Evolutionary conservation across 2,113 vertebrate species (phyloP), one percentile per base, ranked within the genome.

Genomic region (Periophthalmus modestus): DNA sequence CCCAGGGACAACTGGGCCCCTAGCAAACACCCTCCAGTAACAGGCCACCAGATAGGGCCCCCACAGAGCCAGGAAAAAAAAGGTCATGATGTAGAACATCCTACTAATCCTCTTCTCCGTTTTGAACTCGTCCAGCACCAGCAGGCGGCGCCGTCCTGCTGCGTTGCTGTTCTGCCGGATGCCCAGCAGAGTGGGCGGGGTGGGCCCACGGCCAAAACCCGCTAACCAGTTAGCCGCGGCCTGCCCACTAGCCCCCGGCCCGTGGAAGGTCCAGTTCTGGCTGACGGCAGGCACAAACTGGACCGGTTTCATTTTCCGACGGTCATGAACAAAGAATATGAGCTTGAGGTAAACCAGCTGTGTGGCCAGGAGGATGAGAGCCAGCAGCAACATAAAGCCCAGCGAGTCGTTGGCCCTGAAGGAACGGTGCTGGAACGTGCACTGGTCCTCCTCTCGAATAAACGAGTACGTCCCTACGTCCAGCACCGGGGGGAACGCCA

Each of bases 321-420:
- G 96, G 86, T 98, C 97, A 5, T 99, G 96, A 85, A 99, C 98
- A 72, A 99, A 99, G 93, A 99, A 98, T 88, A 99, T 99, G 94
- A 99, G 97, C 96, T 99, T 99, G 97, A 99, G 97, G 98, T 99
- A 99, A 95, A 99, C 98, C 93, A 99, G 96, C 96, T 99, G 98
- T 86, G 98, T 99, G 93, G 98, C 98, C 90, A 99, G 93, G 90
- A 99, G 96, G 89, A 99, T 99, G 88, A 99, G 96, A 61, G 97
- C 97, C 85, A 99, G 95, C 75, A 99, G 96, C 81, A 99, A 94
- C 97, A 99, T 99, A 94, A 99, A 99, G 93, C 98, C 98, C 94
- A 99, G 93, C 54, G 98, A 99, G 93, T 99, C 98, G 57, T 99
- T 99, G 88, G 96, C 97, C 89, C 97, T 94, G 95, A 99, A 99